phyloP scores from a whole-genome alignment of 2,113 vertebrate species.

The Talpa occidentalis region DNA sequence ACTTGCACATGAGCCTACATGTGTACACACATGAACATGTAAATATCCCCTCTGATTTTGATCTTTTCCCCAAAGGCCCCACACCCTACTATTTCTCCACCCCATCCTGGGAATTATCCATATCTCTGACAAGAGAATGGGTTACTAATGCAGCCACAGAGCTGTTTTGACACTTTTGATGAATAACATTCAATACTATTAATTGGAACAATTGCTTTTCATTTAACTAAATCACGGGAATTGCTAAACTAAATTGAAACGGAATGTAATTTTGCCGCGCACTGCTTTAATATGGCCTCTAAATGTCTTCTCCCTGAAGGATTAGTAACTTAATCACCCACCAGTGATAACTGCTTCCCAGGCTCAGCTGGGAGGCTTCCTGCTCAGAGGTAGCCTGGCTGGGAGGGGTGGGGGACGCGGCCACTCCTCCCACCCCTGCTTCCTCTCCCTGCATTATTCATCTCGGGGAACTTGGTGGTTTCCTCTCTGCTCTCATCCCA shows the following conservation, averaged over 20 bases:
- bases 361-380: conserved; percentile 89
- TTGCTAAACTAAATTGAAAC: conserved; percentile 92
- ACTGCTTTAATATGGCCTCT: conserved; percentile 90
- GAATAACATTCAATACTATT: conserved; percentile 96
- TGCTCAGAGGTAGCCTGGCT: conserved; percentile 82
- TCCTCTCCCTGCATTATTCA: conserved; percentile 84
- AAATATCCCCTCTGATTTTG: background rate
- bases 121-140: conserved; percentile 90
- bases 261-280: conserved; percentile 91
- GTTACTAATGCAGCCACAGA: conserved; percentile 91
- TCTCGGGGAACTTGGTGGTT: conserved; percentile 77
- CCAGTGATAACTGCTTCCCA: conserved; percentile 92
- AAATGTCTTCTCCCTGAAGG: conserved; percentile 92
- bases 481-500: conserved; percentile 79
- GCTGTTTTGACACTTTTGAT: conserved; percentile 93
- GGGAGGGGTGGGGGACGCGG: conserved; percentile 78
- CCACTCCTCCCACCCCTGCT: conserved; percentile 78
- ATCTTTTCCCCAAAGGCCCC: background rate
- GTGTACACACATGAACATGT: background rate
- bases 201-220: conserved; percentile 96
- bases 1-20: background rate
- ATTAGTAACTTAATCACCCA: conserved; percentile 93
- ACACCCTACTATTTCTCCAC: conserved; percentile 71
- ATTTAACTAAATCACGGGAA: conserved; percentile 93
- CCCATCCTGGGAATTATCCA: conserved; percentile 86